These are phyloP conservation scores for Pituophis catenifer DNA, from an alignment of 2,113 vertebrate genomes.

Conservation along the genomic window DNA sequence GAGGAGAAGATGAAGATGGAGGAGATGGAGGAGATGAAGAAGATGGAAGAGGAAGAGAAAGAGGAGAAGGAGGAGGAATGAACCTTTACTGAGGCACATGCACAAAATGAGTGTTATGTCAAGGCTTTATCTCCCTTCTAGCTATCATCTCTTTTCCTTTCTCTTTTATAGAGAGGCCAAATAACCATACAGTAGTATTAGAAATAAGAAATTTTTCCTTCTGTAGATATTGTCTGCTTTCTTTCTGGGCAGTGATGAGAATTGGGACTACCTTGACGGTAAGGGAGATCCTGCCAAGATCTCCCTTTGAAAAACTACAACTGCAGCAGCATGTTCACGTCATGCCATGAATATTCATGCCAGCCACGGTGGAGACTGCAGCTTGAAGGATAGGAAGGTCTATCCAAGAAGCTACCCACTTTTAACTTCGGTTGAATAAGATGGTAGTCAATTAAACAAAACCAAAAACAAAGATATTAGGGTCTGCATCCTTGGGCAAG, in stretches of 20 bases:
- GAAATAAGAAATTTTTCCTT: background rate
- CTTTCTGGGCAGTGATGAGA: background rate
- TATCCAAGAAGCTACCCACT: background rate
- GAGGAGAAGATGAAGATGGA: no score
- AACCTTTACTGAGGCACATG: background rate
- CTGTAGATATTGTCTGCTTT: background rate
- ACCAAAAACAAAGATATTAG: background rate
- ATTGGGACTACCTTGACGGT: background rate
- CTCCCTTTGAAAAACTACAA: background rate
- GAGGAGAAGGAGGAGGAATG: background rate
- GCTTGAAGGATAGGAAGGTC: background rate
- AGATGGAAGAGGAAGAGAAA: no score
- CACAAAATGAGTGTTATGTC: background rate
- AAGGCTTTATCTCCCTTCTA: background rate
- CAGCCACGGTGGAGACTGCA: background rate
- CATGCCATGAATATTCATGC: background rate
- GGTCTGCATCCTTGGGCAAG: background rate
- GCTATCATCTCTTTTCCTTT: background rate
- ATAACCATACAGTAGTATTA: background rate
- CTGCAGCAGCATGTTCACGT: no score
- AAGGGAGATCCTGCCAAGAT: background rate
- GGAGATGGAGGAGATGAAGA: no score
- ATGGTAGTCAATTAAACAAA: background rate
- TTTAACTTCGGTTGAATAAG: background rate
- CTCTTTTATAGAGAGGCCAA: background rate